Evolutionary conservation across 1,140 invertebrate genomes (phyloP).

Genomic region (Copidosoma floridanum): DNA sequence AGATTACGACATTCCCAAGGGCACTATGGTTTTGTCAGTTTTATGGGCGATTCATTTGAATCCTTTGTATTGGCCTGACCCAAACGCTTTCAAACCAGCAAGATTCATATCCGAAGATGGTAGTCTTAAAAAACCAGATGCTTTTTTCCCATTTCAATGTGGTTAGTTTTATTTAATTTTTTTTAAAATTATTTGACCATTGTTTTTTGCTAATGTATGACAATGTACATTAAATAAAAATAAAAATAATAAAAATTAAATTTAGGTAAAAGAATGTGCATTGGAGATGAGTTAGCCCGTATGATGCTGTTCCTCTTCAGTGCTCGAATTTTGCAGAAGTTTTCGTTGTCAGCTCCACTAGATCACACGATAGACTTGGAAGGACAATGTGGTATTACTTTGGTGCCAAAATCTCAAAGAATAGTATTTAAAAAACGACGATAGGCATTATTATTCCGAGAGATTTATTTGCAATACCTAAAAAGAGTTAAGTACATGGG

Average conservation of each 20-base stretch:
- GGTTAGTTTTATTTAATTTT: constrained; percentile 54
- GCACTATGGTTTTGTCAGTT: constrained; percentile 70
- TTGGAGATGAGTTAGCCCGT: constrained; percentile 79
- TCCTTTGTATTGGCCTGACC: constrained; percentile 67
- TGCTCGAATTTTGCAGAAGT: constrained; percentile 65
- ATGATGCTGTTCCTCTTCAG: constrained; percentile 72
- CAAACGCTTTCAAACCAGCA: constrained; percentile 69
- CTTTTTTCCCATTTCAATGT: constrained; percentile 82
- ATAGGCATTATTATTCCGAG: too few species aligned
- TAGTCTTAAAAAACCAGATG: constrained; percentile 62
- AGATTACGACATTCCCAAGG: constrained; percentile 59
- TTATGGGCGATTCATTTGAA: constrained; percentile 85
- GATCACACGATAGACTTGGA: constrained; percentile 54
- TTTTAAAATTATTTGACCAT: not conserved
- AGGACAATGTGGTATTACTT: constrained; percentile 71
- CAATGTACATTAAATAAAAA: not conserved
- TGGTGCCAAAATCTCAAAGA: constrained; percentile 63
- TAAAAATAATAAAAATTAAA: not conserved
- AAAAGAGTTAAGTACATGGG: too few species aligned
- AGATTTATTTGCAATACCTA: too few species aligned
- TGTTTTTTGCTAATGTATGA: too few species aligned
- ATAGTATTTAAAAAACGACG: constrained; percentile 51
- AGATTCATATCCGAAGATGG: constrained; percentile 72
- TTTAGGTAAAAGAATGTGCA: constrained; percentile 79
- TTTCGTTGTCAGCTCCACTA: constrained; percentile 52